Base-by-base conservation (phyloP, 2,113 vertebrate species). In the Andinoacara biseriatus region DNA sequence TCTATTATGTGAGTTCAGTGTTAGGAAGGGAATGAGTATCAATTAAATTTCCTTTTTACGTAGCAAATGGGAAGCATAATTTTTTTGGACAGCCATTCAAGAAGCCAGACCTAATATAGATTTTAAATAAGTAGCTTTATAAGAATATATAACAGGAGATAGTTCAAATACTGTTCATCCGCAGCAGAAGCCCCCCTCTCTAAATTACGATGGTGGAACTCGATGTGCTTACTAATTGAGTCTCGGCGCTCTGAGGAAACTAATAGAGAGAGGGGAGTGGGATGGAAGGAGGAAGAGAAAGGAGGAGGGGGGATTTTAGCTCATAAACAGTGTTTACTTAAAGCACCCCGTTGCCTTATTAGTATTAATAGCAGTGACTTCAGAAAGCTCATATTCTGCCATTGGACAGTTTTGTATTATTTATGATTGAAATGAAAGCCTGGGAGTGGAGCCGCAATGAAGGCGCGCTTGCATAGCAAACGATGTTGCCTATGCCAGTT, bases 291-390 rank as follows among this genome's bases (percentile, higher is more conserved):
- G 59, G 20, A 72, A 22, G 20, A 79, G 15, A 58, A 22, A 33
- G 49, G 26, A 6, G 24, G 22, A 56, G 35, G 22, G 61, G n/a
- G 57, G 78, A 29, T n/a, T 87, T 92, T 76, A 72, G 67, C 76
- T 90, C 89, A 91, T 92, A 93, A 95, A 95, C 86, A 94, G 74
- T 91, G 88, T 94, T 94, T 95, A 94, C 92, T 89, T 86, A 84
- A 89, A 93, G 86, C 83, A 87, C 84, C 84, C 85, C 87, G 59
- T 86, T 35, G 88, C 92, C 94, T 95, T 86, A 95, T 96, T 94
- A 95, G 94, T 96, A 96, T 95, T 96, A 95, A 95, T 95, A 94
- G 82, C 92, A 83, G 89, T 24, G 83, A 94, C 95, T 95, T 95
- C 95, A 94, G 93, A 95, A 90, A 94, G 91, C 91, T 93, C 72